phyloP scores from a whole-genome alignment of 2,113 vertebrate genomes.

The Poicephalus gulielmi region DNA sequence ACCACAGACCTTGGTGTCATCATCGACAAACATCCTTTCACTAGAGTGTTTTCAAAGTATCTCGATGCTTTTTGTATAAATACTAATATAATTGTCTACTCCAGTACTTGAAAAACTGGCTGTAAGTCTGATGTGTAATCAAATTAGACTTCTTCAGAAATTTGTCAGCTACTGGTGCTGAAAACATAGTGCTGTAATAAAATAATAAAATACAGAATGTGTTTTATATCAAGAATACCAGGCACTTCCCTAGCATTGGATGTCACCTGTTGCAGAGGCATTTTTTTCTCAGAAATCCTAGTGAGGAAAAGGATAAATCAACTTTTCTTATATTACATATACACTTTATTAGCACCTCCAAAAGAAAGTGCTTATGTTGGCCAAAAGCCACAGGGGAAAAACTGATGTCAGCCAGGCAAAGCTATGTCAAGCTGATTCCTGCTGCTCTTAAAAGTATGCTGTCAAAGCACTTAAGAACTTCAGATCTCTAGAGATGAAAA shows the following conservation, averaged over 20 bases:
- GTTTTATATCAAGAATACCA: not conserved
- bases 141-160: not conserved
- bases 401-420: not conserved
- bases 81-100: not conserved
- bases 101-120: not conserved
- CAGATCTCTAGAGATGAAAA: not conserved
- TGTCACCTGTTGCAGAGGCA: not conserved
- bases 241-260: not conserved
- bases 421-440: not conserved
- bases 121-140: not conserved
- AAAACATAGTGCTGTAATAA: not conserved
- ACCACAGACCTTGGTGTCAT: not conserved
- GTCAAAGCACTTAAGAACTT: not conserved
- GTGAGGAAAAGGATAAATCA: not conserved
- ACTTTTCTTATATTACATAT: not conserved
- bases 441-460: not conserved
- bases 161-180: not conserved
- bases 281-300: not conserved
- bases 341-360: not conserved
- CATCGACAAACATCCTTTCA: not conserved
- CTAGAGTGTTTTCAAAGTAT: not conserved
- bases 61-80: not conserved
- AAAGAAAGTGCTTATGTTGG: not conserved
- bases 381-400: not conserved
- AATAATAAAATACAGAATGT: not conserved